Percentiles rank a stretch among this genome's conserved stretches.
These are phyloP conservation scores for Antennarius striatus DNA, from an alignment of 2,113 vertebrate genomes.

Conservation along the genomic window DNA sequence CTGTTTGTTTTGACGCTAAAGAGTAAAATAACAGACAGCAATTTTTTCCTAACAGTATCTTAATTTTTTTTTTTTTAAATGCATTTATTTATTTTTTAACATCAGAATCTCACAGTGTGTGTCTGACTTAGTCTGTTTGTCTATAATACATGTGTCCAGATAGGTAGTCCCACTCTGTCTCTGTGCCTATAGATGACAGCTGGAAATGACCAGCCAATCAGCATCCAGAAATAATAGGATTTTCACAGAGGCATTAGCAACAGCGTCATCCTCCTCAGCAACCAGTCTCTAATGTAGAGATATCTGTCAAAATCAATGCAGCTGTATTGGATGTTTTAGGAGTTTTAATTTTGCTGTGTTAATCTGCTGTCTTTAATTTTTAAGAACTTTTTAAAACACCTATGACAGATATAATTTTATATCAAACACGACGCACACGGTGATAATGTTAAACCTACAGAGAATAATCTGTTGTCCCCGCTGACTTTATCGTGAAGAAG, in stretches of 20 bases:
- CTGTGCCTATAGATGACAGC: slow-evolving; percentile 12
- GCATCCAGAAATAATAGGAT: slow-evolving; percentile 45
- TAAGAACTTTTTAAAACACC: background rate
- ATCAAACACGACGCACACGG: background rate
- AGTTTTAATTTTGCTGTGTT: background rate
- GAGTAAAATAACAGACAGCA: slow-evolving; percentile 23
- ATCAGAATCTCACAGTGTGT: slow-evolving; percentile 1
- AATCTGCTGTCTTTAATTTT: no score
- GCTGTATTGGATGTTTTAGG: no score
- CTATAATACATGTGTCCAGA: background rate
- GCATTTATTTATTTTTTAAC: no score
- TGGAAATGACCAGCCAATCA: slow-evolving; percentile 48
- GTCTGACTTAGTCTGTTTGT: background rate
- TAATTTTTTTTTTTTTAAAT: background rate
- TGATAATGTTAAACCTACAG: background rate
- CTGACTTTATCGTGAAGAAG: no score
- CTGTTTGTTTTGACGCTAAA: slow-evolving; percentile 43
- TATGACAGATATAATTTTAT: background rate
- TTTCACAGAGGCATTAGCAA: slow-evolving; percentile 55
- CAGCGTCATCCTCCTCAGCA: slow-evolving; percentile 46
- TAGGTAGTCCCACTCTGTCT: slow-evolving; percentile 16
- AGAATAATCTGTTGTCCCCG: no score
- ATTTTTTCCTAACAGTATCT: background rate
- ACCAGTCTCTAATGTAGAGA: no score
- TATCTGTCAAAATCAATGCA: no score